These are phyloP conservation scores for Orthonevra nobilis DNA, from an alignment of 2,888 invertebrate genomes.

Conservation along the genomic window DNA sequence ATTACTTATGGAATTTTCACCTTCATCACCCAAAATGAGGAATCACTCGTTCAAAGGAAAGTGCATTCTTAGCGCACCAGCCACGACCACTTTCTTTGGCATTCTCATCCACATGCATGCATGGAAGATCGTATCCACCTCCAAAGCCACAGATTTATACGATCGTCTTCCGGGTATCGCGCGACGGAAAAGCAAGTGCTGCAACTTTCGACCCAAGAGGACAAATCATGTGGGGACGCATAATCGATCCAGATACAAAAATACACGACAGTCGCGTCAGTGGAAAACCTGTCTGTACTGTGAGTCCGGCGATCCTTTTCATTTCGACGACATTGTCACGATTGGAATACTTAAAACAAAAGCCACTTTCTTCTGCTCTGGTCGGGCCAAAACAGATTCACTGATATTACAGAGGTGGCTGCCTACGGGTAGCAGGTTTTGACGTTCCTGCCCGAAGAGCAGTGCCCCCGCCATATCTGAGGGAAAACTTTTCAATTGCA, in stretches of 20 bases:
- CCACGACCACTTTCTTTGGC: constrained; percentile 59
- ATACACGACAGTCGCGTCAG: constrained; percentile 10
- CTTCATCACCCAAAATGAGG: constrained; percentile 24
- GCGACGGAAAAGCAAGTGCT: constrained; percentile 46
- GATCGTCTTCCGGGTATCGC: constrained; percentile 54
- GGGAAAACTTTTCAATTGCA: constrained; percentile 50
- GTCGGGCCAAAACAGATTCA: constrained; percentile 53
- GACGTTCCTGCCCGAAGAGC: too few species aligned
- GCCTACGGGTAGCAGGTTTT: constrained; percentile 23
- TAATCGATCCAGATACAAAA: constrained; percentile 60
- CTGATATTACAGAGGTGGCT: constrained; percentile 38
- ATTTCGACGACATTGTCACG: constrained; percentile 60
- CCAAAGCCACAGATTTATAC: constrained; percentile 50
- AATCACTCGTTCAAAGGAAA: constrained; percentile 57
- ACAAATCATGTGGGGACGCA: constrained; percentile 51
- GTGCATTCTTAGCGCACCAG: constrained; percentile 50
- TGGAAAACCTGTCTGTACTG: constrained; percentile 57
- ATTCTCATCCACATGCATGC: constrained; percentile 32
- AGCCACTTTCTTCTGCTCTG: constrained; percentile 63
- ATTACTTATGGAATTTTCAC: constrained; percentile 46
- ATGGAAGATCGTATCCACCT: constrained; percentile 58
- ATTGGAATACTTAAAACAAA: constrained; percentile 52
- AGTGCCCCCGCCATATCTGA: constrained; percentile 18
- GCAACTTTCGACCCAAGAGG: constrained; percentile 44
- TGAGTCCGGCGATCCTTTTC: constrained; percentile 61